Base-by-base conservation (phyloP, 2,888 invertebrate genomes). In the Hyles lineata region DNA sequence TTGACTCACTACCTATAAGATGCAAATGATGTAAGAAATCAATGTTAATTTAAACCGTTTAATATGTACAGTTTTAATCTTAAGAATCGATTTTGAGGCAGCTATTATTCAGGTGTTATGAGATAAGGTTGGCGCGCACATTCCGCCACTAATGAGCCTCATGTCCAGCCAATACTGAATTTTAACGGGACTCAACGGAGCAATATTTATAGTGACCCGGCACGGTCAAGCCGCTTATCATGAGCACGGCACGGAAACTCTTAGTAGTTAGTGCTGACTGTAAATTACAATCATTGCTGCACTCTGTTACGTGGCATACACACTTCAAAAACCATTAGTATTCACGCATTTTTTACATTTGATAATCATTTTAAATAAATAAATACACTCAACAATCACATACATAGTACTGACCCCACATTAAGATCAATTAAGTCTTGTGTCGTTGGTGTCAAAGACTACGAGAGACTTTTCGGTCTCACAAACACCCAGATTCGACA, bases 201-300 rank as follows among this genome's bases (percentile, higher is more conserved):
- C 80, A 82, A 86, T 89, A 89, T 89, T 88, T 88, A 89, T 88
- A 78, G 87, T 88, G 87, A 89, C 88, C 88, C 85, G 82, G 77
- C 83, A 78, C 86, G 86, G 85, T 85, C 85, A 85, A 80, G 80
- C 79, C 77, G 82, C 85, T 83, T 84, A 86, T 83, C 85, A 83
- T 81, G 80, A 80, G 78, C 79, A 75, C 80, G 74, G 75, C 77
- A 83, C 82, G 82, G 80, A 84, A 83, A 85, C 80, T 80, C 78
- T 76, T 76, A 76, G 80, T 80, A 83, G 80, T 83, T 82, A 83
- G 81, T 80, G 81, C 78, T 79, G 77, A 80, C 80, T 80, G 75
- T 80, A 80, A 82, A 83, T 85, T 83, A 85, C 81, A 76, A 82
- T 82, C 79, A 73, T 77, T 67, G 43, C 67, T 67, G 67, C 67